Evolutionary conservation across 2,797 vertebrate genomes (phyloP).

Genomic region (Halcyon leucocephala): DNA sequence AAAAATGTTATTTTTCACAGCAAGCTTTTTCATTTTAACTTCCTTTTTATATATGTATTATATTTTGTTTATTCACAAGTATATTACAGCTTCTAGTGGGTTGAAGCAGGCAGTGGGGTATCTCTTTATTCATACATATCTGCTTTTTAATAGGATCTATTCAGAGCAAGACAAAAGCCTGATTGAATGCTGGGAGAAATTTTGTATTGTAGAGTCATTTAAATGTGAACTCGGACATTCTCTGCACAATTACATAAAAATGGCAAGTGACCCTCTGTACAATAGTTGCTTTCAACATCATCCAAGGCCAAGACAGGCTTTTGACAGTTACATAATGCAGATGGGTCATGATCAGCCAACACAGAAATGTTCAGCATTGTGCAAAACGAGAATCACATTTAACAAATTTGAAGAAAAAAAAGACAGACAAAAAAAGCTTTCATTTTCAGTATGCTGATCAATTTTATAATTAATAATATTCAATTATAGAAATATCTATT

Average conservation of each 20-base stretch:
- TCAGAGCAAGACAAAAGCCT: constrained; percentile 62
- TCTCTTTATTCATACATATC: constrained; percentile 51
- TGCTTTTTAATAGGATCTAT: constrained; percentile 49
- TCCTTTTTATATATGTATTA: background rate
- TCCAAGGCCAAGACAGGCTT: constrained; percentile 52
- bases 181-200: constrained; percentile 60
- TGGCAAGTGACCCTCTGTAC: constrained; percentile 16
- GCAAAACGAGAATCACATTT: background rate
- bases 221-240: constrained; percentile 69
- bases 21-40: background rate
- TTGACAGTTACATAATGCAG: constrained; percentile 61
- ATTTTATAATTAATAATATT: background rate
- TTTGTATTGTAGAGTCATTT: constrained; percentile 60
- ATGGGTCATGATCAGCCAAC: constrained; percentile 31
- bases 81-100: background rate
- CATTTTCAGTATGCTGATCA: background rate
- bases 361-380: constrained; percentile 33
- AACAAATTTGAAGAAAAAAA: background rate
- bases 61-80: constrained; percentile 34
- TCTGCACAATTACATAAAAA: constrained; percentile 69
- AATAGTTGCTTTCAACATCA: constrained; percentile 41
- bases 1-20: constrained; percentile 14
- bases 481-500: constrained; percentile 1
- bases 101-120: constrained; percentile 23
- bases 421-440: background rate